These are phyloP conservation scores for Brachionus sp. DNA, from an alignment of 1,140 invertebrate genomes.

Conservation along the genomic window DNA sequence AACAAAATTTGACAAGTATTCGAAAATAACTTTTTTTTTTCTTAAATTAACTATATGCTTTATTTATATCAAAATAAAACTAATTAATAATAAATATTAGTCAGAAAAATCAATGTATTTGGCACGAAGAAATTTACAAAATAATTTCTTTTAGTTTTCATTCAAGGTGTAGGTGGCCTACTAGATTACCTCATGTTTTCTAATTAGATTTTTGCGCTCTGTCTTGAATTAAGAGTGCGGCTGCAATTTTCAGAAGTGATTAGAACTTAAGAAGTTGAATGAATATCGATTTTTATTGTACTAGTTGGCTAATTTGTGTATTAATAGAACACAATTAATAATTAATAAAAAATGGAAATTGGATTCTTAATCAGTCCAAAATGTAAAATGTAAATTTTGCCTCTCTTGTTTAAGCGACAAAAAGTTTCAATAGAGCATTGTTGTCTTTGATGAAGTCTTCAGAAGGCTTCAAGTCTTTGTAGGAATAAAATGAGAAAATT, in stretches of 20 bases:
- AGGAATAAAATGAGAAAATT: constrained; percentile 28
- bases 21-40: no score
- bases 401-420: background rate
- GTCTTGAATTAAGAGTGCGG: background rate
- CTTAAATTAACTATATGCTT: no score
- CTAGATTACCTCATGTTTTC: background rate
- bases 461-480: background rate
- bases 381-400: constrained; percentile 38
- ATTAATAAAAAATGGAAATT: constrained; percentile 45
- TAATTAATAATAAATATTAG: no score
- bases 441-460: background rate
- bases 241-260: background rate
- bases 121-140: no score
- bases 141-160: background rate
- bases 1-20: no score
- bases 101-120: no score
- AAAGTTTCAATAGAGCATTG: constrained; percentile 32
- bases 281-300: constrained; percentile 40
- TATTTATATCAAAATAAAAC: no score
- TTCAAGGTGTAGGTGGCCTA: background rate
- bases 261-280: background rate
- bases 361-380: background rate
- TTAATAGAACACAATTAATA: constrained; percentile 43
- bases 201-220: background rate
- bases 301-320: constrained; percentile 28